Percentiles rank a stretch among this genome's conserved stretches.
phyloP scores from a whole-genome alignment of 2,888 invertebrate species.

The Acanthosepion lycidas region DNA sequence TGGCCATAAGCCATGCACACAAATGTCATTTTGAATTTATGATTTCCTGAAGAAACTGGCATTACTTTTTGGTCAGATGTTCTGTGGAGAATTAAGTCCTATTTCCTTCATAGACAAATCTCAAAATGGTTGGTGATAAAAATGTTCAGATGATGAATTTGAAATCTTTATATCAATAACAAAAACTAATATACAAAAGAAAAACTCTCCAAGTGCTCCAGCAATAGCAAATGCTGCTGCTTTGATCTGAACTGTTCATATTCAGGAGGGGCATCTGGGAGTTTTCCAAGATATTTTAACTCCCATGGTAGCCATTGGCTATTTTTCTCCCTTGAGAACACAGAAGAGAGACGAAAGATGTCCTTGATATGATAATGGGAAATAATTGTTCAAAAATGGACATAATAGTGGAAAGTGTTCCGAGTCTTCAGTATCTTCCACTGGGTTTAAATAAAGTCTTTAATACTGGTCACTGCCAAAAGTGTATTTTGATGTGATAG shows the following conservation, averaged over 20 bases:
- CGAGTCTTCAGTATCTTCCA: too few species aligned
- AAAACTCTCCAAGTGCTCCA: neutral
- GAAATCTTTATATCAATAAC: neutral
- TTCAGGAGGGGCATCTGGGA: neutral
- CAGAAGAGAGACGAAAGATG: too few species aligned
- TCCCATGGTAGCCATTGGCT: neutral
- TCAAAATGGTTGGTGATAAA: neutral
- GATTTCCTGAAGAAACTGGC: neutral
- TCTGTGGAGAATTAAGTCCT: neutral
- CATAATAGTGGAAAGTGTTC: too few species aligned
- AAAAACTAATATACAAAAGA: neutral
- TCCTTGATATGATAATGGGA: too few species aligned
- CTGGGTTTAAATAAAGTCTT: too few species aligned
- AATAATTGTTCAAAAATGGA: too few species aligned
- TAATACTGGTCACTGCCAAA: too few species aligned
- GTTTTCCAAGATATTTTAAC: neutral
- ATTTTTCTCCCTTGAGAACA: neutral
- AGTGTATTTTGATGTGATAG: too few species aligned
- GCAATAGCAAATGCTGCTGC: neutral
- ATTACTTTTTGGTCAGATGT: neutral
- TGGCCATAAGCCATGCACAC: neutral
- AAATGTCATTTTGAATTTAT: neutral
- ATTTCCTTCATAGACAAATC: neutral
- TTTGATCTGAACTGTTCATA: neutral
- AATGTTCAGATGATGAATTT: neutral